These are phyloP conservation scores for Zele albiditarsus DNA, from an alignment of 2,888 invertebrate species.

Conservation along the genomic window DNA sequence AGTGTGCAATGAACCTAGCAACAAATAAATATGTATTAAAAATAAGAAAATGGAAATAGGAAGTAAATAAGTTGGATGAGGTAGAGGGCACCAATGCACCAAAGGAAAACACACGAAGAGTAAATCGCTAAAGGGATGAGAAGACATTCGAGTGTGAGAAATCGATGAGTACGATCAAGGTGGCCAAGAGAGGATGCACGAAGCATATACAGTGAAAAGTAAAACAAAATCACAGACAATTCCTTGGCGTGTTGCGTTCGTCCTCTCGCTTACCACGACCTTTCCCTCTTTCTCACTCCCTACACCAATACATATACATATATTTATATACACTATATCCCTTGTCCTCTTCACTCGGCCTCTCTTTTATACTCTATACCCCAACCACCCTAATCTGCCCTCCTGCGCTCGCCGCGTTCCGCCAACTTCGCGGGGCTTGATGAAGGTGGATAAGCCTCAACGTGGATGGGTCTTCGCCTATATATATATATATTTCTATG, in stretches of 20 bases:
- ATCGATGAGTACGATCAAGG: constrained; percentile 71
- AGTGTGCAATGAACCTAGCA: too few relatives aligned
- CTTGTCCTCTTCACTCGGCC: neutral
- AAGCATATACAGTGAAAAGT: constrained; percentile 51
- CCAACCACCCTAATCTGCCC: constrained; percentile 31
- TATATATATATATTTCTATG: constrained; percentile 43
- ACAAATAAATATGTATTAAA: too few relatives aligned
- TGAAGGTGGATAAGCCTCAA: constrained; percentile 66
- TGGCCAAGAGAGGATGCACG: constrained; percentile 52
- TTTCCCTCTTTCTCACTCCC: constrained; percentile 9
- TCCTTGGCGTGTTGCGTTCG: constrained; percentile 64
- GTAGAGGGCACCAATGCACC: constrained; percentile 35
- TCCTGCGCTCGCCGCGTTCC: constrained; percentile 30
- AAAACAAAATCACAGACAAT: constrained; percentile 70
- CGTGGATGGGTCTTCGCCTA: constrained; percentile 36
- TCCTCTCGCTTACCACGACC: constrained; percentile 36
- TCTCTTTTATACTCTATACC: constrained; percentile 1
- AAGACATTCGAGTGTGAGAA: constrained; percentile 64
- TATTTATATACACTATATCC: neutral
- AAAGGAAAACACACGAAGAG: neutral
- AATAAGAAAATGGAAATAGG: constrained; percentile 15
- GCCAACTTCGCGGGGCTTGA: constrained; percentile 56
- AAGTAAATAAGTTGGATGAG: constrained; percentile 37
- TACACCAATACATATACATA: neutral
- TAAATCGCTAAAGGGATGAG: constrained; percentile 15